A percentile compares a stretch with the other conserved stretches of the same genome.
phyloP scores from a whole-genome alignment of 1,140 invertebrate species.

The Centruroides vittatus region DNA sequence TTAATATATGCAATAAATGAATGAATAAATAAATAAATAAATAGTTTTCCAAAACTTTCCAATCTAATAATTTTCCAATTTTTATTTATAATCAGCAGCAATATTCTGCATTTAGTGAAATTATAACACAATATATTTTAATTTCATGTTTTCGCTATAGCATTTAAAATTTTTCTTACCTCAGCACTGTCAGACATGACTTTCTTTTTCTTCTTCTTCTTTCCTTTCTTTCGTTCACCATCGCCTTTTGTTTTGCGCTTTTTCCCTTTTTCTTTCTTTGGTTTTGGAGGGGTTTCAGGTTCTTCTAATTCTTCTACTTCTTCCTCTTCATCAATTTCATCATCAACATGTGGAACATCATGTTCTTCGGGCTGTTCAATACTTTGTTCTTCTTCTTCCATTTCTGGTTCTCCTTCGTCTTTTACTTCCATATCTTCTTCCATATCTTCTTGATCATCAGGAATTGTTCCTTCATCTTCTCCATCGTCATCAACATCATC shows the following conservation, averaged over 20 bases:
- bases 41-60: no score
- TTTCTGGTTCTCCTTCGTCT: slow-evolving; percentile 5
- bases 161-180: slow-evolving; percentile 1
- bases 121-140: no score
- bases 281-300: slow-evolving; percentile 13
- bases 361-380: slow-evolving; percentile 8
- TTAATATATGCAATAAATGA: no score
- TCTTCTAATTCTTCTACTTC: slow-evolving; percentile 16
- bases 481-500: slow-evolving; percentile 15
- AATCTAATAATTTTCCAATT: no score
- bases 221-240: slow-evolving; percentile 58
- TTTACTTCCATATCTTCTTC: slow-evolving; percentile 4
- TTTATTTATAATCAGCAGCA: no score
- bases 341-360: slow-evolving; percentile 5
- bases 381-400: slow-evolving; percentile 12
- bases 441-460: slow-evolving; percentile 13
- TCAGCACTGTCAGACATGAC: slow-evolving; percentile 64
- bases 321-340: slow-evolving; percentile 12
- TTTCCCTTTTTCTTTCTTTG: slow-evolving; percentile 49
- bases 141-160: no score
- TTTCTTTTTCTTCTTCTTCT: slow-evolving; percentile 85
- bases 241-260: slow-evolving; percentile 63
- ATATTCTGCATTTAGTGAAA: no score
- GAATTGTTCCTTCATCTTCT: slow-evolving; percentile 12
- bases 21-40: no score